phyloP scores from a whole-genome alignment of 2,888 invertebrate species.

The Hecatera dysodea region DNA sequence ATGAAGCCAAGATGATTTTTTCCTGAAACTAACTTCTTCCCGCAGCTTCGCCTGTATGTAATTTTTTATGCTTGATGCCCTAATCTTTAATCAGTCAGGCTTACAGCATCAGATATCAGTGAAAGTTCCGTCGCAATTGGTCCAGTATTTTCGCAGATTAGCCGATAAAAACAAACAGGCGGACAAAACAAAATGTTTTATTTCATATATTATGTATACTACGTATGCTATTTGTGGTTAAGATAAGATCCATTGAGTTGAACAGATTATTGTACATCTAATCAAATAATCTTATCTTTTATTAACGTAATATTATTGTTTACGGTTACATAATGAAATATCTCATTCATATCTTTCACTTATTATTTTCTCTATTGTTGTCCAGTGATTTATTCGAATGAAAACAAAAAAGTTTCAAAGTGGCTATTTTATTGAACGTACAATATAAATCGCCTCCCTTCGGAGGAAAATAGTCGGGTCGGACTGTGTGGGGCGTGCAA shows the following conservation, averaged over 20 bases:
- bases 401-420: slow-evolving; percentile 58
- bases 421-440: slow-evolving; percentile 63
- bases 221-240: too few relatives aligned
- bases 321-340: background rate
- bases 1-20: background rate
- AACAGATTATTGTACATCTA: too few relatives aligned
- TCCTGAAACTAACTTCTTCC: background rate
- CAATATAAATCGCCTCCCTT: slow-evolving; percentile 66
- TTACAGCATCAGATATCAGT: too few relatives aligned
- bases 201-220: too few relatives aligned
- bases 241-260: too few relatives aligned
- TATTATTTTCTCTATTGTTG: slow-evolving; percentile 16
- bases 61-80: too few relatives aligned
- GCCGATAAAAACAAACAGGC: too few relatives aligned
- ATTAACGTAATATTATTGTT: slow-evolving; percentile 11
- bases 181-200: too few relatives aligned
- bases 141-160: too few relatives aligned
- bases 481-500: slow-evolving; percentile 75
- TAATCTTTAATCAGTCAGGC: background rate
- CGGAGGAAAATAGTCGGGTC: slow-evolving; percentile 77
- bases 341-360: background rate
- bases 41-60: too few relatives aligned
- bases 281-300: background rate
- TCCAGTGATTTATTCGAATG: slow-evolving; percentile 42
- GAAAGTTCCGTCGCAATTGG: too few relatives aligned